These are phyloP conservation scores for Drosophila seguyi DNA, from an alignment of 1,140 invertebrate species.

Conservation along the genomic window DNA sequence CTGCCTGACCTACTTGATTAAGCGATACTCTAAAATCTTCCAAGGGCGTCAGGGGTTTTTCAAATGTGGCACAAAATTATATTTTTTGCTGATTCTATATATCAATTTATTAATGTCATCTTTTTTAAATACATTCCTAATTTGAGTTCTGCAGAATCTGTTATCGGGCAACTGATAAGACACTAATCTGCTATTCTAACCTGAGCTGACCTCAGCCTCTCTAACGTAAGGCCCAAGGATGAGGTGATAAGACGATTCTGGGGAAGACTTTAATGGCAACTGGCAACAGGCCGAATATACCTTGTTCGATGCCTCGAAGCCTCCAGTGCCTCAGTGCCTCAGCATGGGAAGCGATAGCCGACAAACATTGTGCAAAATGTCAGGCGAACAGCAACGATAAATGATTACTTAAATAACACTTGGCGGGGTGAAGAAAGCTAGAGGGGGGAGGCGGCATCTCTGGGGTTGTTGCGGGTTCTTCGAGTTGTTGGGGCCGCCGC, in stretches of 20 bases:
- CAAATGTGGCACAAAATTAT: too few relatives aligned
- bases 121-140: background rate
- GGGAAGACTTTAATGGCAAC: background rate
- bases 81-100: too few relatives aligned
- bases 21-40: too few relatives aligned
- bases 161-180: background rate
- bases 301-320: background rate
- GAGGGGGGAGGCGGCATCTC: background rate
- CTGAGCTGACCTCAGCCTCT: too few relatives aligned
- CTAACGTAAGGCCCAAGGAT: too few relatives aligned
- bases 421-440: constrained; percentile 2
- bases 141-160: background rate
- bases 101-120: background rate
- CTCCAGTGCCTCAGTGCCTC: background rate
- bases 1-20: too few relatives aligned
- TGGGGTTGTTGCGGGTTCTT: constrained; percentile 4
- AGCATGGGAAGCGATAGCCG: constrained; percentile 23
- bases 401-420: constrained; percentile 65
- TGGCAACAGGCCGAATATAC: constrained; percentile 14
- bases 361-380: constrained; percentile 50
- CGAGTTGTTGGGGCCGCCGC: constrained; percentile 3
- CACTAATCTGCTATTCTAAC: too few relatives aligned
- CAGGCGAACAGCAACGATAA: constrained; percentile 52
- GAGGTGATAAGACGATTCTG: constrained; percentile 10
- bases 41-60: too few relatives aligned